These are phyloP conservation scores for Scartelaos histophorus DNA, from an alignment of 2,113 vertebrate species.

Conservation along the genomic window DNA sequence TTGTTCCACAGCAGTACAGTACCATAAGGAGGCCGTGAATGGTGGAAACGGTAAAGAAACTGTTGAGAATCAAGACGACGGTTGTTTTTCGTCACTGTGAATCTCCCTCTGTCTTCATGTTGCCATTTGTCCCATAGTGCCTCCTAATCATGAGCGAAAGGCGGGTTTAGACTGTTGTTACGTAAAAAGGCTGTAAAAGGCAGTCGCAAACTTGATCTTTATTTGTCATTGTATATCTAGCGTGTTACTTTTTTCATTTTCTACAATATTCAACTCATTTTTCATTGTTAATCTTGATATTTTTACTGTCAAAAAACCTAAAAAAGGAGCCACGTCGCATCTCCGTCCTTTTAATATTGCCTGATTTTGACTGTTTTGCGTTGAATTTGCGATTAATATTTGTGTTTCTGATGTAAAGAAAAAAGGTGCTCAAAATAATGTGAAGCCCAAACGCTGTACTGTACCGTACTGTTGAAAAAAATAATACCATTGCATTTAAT, in stretches of 20 bases:
- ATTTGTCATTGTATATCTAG: conserved; percentile 3
- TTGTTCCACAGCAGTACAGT: neutral
- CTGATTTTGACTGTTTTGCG: neutral
- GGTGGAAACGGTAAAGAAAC: conserved; percentile 2
- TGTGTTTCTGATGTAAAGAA: conserved; percentile 38
- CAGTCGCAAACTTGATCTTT: conserved; percentile 11
- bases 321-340: neutral
- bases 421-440: conserved; percentile 9
- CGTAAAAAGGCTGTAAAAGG: neutral
- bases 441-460: neutral
- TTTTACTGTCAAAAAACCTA: neutral
- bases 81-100: conserved; percentile 32
- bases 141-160: conserved; percentile 3
- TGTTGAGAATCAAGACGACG: neutral
- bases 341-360: neutral
- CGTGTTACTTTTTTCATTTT: neutral
- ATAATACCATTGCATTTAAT: neutral
- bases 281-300: conserved; percentile 1
- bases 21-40: conserved; percentile 23
- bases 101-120: conserved; percentile 16
- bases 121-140: conserved; percentile 33
- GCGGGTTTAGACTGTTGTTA: neutral
- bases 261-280: neutral
- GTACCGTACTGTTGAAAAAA: neutral
- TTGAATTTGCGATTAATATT: conserved; percentile 12